Base-by-base conservation (phyloP, 2,888 invertebrate genomes). In the Mimachlamys varia region DNA sequence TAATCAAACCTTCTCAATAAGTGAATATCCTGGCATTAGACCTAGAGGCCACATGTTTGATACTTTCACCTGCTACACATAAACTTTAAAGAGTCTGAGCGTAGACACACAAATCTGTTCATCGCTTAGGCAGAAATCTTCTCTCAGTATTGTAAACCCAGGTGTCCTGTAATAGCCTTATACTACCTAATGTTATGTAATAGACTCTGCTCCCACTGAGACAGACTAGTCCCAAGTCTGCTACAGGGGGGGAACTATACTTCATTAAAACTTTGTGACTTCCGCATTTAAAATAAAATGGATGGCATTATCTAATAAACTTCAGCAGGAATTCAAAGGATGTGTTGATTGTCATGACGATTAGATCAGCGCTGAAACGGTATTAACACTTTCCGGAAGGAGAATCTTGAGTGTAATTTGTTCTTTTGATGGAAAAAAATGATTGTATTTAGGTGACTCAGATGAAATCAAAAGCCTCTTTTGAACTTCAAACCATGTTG, bases 251-350 rank as follows among this genome's bases (percentile, higher is more conserved):
- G 33, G 33, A 12, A 76, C 33, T 76, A 22, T 10, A 76, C 27
- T 76, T 76, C 33, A 76, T 76, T 76, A 27, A 76, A 76, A 76
- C 76, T 27, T 76, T 76, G 76, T 76, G 76, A 76, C 76, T 76
- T 76, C 76, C 76, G 33, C 76, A 33, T 76, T 76, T 76, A 76
- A 76, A 76, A 27, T 33, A 33, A 76, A 76, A 76, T 62, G 27
- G 76, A 27, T 76, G 33, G 76, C 27, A 76, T 76, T 76, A 76
- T 76, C 76, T 12, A 76, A 76, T 76, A 76, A 76, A 76, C 33
- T 76, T 76, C 13, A 33, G 76, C 10, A 27, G 33, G 76, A 76
- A 76, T 76, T 76, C 33, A 76, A 76, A 76, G 76, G 76, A 76
- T 76, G 33, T 76, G 76, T 33, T 33, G 27, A 76, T 27, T 12